Percentiles rank a stretch among this genome's conserved stretches.
Evolutionary conservation across 2,113 vertebrate genomes (phyloP).

Genomic region (Gopherus flavomarginatus): DNA sequence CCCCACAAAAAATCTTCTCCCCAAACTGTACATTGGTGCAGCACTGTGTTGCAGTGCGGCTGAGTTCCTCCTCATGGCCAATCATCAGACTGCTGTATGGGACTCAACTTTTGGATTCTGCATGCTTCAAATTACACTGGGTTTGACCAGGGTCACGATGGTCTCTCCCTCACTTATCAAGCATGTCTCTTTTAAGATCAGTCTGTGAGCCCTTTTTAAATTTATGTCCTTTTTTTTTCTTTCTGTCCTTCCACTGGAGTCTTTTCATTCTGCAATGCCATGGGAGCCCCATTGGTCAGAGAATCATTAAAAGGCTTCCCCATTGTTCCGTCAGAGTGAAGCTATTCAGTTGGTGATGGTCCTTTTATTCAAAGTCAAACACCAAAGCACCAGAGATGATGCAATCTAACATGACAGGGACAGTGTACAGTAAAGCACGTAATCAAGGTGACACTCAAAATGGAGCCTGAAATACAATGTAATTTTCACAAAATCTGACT

Average conservation of each 20-base stretch:
- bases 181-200: not conserved
- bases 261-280: not conserved
- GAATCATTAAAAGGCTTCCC: not conserved
- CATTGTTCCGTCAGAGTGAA: fast-evolving
- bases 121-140: not conserved
- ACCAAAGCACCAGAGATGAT: not conserved
- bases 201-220: not conserved
- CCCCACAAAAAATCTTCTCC: not conserved
- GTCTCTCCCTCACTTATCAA: not conserved
- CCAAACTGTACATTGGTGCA: not conserved
- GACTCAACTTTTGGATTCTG: not conserved
- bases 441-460: not conserved
- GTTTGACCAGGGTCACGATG: not conserved
- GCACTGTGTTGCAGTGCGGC: not conserved
- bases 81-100: not conserved
- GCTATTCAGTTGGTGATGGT: not conserved
- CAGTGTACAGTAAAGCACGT: not conserved
- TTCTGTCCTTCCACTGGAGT: not conserved
- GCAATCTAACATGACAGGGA: not conserved
- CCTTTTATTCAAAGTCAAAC: not conserved
- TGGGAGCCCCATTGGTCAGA: too few species aligned
- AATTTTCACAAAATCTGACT: not conserved
- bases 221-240: not conserved
- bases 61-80: not conserved
- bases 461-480: not conserved